These are phyloP conservation scores for Coregonus clupeaformis DNA, from an alignment of 2,113 vertebrate species.

Conservation along the genomic window DNA sequence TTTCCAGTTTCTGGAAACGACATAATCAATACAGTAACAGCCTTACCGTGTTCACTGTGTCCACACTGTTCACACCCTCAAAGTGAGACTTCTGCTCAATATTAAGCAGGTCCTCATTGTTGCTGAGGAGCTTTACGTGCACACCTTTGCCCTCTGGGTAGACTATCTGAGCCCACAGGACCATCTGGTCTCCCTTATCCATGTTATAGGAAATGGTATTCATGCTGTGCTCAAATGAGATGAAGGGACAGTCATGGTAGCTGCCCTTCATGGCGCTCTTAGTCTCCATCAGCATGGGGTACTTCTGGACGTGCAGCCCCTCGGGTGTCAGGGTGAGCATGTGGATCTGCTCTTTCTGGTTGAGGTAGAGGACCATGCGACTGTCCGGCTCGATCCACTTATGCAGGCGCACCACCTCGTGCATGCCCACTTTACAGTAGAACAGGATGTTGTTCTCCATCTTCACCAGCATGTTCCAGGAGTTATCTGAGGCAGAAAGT, in stretches of 20 bases:
- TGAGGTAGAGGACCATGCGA: slow-evolving; percentile 11
- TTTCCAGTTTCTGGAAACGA: no score
- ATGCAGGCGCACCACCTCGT: slow-evolving; percentile 7
- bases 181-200: slow-evolving; percentile 7
- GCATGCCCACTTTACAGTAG: slow-evolving; percentile 19
- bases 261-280: slow-evolving; percentile 4
- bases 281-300: slow-evolving; percentile 23
- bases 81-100: slow-evolving; percentile 10
- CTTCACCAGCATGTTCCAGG: slow-evolving; percentile 25
- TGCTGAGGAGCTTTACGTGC: slow-evolving; percentile 4
- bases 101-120: slow-evolving; percentile 10
- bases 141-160: slow-evolving; percentile 15
- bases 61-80: slow-evolving; percentile 3
- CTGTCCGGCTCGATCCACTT: slow-evolving; percentile 2
- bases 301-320: not conserved
- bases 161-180: slow-evolving; percentile 17
- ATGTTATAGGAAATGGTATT: slow-evolving; percentile 1
- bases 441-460: slow-evolving; percentile 33
- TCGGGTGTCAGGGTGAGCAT: not conserved
- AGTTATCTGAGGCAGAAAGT: slow-evolving; percentile 3
- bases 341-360: slow-evolving; percentile 13
- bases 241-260: slow-evolving; percentile 36
- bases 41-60: slow-evolving; percentile 19
- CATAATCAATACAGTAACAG: no score
- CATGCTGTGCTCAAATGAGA: slow-evolving; percentile 39